These are phyloP conservation scores for Danionella cerebrum DNA, from an alignment of 2,113 vertebrate species.

Conservation along the genomic window DNA sequence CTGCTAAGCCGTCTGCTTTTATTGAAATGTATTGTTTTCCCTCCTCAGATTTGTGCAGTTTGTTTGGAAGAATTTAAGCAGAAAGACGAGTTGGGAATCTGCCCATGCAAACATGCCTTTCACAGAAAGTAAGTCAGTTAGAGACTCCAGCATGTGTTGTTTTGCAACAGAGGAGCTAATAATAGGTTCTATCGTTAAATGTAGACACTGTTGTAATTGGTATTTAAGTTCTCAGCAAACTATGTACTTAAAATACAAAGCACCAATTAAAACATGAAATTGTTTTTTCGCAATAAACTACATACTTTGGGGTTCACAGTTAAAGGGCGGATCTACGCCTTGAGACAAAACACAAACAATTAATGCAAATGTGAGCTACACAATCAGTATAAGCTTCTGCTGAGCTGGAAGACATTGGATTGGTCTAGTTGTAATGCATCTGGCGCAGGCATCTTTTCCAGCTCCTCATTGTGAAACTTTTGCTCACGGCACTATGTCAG, in stretches of 20 bases:
- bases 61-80: slow-evolving; percentile 98
- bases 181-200: too few relatives aligned
- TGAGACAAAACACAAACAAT: too few relatives aligned
- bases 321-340: too few relatives aligned
- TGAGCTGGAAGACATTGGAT: neutral
- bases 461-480: neutral
- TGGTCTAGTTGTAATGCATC: neutral
- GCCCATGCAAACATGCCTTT: slow-evolving; percentile 98
- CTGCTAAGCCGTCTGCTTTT: neutral
- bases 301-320: too few relatives aligned
- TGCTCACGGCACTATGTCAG: neutral
- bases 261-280: too few relatives aligned
- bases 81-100: slow-evolving; percentile 96
- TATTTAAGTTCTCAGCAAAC: too few relatives aligned
- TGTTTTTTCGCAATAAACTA: too few relatives aligned
- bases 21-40: neutral
- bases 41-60: slow-evolving; percentile 87
- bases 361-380: neutral
- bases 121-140: slow-evolving; percentile 99
- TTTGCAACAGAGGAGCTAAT: neutral
- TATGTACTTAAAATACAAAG: too few relatives aligned
- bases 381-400: neutral
- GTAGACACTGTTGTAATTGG: too few relatives aligned
- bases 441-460: neutral
- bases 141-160: neutral